Base-by-base conservation (phyloP, 2,797 vertebrate genomes). In the Sebastes trivittatus region DNA sequence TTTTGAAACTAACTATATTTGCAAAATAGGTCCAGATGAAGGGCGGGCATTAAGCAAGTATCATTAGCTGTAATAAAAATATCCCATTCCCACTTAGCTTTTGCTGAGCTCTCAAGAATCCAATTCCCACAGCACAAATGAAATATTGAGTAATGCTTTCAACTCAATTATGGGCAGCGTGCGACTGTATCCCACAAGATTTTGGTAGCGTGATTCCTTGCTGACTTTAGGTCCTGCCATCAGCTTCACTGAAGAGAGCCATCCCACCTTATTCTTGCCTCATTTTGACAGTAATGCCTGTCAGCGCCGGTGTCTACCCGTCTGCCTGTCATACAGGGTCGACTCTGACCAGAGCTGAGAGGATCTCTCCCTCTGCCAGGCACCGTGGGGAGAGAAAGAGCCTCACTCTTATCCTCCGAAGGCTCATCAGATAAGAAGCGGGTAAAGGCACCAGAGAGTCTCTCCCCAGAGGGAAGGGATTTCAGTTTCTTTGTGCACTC, bases 141-240 rank as follows among this genome's bases (percentile, higher is more conserved):
- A 93, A 93, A 91, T 89, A 93, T 93, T 93, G 81, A 93, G 80
- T 72, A 83, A 86, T 77, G 78, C 85, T 89, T 90, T 89, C 89
- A 91, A 86, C 81, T 89, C 86, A 92, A 84, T 93, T 92, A 93
- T 84, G 79, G 75, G 46, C 75, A 52, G 87, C 11, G 13, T 75
- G 80, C 76, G 72, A 60, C 65, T 60, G 38, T 66, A 75, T 88
- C 85, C 78, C 75, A 49, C 56, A 79, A 79, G 76, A 46, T 78
- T 87, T 82, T 84, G 58, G 64, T 54, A 38, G 78, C 46, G 18
- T 80, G 63, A 77, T 80, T 88, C 56, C 58, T 84, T 58, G 59
- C 77, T 78, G 68, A 77, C 72, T 81, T 74, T 66, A 70, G 72
- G 72, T 61, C 62, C 60, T 71, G 77, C 66, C 80, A 73, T 87